phyloP scores from a whole-genome alignment of 2,888 invertebrate genomes.

The Ectropis crepuscularia region DNA sequence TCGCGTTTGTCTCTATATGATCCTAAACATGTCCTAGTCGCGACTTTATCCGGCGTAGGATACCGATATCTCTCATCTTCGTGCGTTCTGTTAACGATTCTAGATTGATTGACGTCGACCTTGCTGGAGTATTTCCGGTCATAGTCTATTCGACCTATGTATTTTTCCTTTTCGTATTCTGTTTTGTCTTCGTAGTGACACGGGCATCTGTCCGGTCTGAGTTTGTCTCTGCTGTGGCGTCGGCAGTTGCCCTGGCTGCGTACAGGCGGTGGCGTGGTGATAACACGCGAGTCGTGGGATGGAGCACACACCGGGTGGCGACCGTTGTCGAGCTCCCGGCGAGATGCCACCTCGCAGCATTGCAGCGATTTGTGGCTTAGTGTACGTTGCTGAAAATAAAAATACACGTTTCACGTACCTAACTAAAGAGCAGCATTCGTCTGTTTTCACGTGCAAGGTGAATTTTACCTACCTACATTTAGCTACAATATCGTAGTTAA shows the following conservation, averaged over 20 bases:
- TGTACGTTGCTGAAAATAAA: constrained; percentile 55
- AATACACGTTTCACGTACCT: constrained; percentile 32
- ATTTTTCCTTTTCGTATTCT: constrained; percentile 47
- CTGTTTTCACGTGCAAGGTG: too few species aligned
- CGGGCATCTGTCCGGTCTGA: constrained; percentile 51
- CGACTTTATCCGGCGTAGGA: constrained; percentile 46
- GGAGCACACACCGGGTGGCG: constrained; percentile 53
- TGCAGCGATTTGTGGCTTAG: constrained; percentile 77
- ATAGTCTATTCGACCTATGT: constrained; percentile 57
- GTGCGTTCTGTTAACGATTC: constrained; percentile 35
- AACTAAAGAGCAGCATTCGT: too few species aligned
- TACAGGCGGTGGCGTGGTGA: constrained; percentile 53
- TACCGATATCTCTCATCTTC: constrained; percentile 52
- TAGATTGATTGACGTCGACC: constrained; percentile 54
- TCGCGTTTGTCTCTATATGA: constrained; percentile 47
- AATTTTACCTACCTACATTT: too few species aligned
- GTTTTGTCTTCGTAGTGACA: constrained; percentile 56
- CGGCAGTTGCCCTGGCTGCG: constrained; percentile 64
- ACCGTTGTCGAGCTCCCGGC: constrained; percentile 52
- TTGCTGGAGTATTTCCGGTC: constrained; percentile 55
- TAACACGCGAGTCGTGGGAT: constrained; percentile 56
- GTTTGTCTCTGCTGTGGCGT: constrained; percentile 35
- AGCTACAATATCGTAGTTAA: too few species aligned
- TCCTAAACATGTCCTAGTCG: constrained; percentile 57
- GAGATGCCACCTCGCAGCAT: constrained; percentile 66